Percentiles rank a stretch among this genome's conserved stretches.
These are phyloP conservation scores for Cephalopachus bancanus DNA, from an alignment of 2,797 vertebrate species.

Conservation along the genomic window DNA sequence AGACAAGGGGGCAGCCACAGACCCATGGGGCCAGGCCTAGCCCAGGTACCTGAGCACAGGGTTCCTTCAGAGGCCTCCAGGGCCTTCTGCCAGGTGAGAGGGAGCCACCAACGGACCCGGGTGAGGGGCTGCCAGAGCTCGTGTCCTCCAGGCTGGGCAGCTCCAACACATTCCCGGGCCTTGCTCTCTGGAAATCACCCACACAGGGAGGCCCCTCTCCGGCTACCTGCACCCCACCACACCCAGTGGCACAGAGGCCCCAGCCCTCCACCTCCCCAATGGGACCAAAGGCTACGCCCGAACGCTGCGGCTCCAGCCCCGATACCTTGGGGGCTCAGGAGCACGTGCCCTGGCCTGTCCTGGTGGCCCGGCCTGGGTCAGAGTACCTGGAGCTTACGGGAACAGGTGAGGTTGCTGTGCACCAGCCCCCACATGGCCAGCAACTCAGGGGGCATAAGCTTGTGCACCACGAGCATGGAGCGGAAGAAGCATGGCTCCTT, in stretches of 20 bases:
- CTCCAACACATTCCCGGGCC: background rate
- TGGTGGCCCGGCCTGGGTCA: conserved; percentile 85
- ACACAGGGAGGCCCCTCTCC: background rate
- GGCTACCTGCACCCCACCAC: background rate
- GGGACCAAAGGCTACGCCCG: background rate
- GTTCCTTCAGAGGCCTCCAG: conserved; percentile 39
- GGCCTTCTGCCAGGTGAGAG: background rate
- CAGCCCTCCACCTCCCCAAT: background rate
- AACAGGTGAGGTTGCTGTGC: conserved; percentile 94
- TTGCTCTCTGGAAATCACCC: background rate
- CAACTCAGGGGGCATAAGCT: conserved; percentile 94
- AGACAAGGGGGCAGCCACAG: background rate
- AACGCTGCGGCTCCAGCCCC: background rate
- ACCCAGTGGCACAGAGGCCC: background rate
- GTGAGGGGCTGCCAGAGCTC: background rate
- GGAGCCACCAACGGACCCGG: background rate
- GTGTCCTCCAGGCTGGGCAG: background rate
- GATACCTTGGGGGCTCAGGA: background rate
- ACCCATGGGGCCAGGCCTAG: background rate
- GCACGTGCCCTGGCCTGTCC: background rate
- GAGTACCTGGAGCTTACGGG: conserved; percentile 92
- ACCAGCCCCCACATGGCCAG: conserved; percentile 96
- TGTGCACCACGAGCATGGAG: conserved; percentile 97
- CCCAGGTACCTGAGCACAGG: conserved; percentile 55
- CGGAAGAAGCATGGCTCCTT: conserved; percentile 96